Evolutionary conservation across 2,888 invertebrate genomes (phyloP).

Genomic region (Acheta domesticus): DNA sequence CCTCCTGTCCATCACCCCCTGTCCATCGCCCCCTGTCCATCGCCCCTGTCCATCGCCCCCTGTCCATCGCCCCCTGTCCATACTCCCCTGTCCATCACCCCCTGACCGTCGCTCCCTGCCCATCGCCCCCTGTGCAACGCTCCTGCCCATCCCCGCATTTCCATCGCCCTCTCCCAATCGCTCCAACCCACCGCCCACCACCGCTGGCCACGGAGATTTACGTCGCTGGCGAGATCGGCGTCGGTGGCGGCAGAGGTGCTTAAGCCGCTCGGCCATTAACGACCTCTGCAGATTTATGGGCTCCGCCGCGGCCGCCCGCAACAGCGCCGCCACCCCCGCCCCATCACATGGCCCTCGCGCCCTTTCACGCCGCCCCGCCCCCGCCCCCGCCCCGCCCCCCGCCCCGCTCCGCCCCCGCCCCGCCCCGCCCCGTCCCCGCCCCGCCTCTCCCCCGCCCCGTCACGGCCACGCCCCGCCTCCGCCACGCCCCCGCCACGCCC

Average conservation of each 20-base stretch:
- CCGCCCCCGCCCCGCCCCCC: too few species aligned
- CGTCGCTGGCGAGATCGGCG: background rate
- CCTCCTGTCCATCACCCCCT: too few species aligned
- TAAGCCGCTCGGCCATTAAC: constrained; percentile 8
- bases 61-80: too few species aligned
- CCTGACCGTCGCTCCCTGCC: too few species aligned
- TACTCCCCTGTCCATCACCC: too few species aligned
- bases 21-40: too few species aligned
- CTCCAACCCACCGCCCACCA: background rate
- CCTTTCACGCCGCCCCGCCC: too few species aligned
- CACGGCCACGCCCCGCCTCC: background rate
- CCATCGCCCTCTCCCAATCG: background rate
- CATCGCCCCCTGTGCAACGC: too few species aligned
- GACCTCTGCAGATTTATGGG: background rate
- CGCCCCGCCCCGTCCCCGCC: background rate
- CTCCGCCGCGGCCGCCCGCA: background rate
- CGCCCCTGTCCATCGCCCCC: too few species aligned
- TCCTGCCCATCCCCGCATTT: background rate
- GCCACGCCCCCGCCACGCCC: background rate
- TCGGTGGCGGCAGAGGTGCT: background rate
- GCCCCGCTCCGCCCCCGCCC: background rate
- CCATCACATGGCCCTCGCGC: background rate
- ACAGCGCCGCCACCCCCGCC: background rate
- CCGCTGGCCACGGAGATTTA: background rate
- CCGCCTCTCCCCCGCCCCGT: too few species aligned